Evolutionary conservation across 2,113 vertebrate species (phyloP).

Genomic region (Lagenorhynchus albirostris): DNA sequence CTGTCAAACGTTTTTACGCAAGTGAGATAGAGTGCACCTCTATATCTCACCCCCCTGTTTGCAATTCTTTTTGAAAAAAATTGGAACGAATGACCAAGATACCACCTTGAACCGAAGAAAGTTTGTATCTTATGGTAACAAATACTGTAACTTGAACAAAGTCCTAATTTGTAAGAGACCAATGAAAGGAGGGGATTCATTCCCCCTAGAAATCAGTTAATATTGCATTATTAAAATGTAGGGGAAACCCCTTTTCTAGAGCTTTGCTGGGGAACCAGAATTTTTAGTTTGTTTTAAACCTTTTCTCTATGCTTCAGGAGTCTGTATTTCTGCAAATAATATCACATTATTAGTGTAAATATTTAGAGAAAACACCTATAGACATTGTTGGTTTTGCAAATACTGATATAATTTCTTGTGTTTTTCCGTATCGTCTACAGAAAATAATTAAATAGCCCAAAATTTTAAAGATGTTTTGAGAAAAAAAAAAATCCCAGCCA

Average conservation of each 20-base stretch:
- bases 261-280: not conserved
- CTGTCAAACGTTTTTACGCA: not conserved
- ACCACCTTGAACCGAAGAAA: not conserved
- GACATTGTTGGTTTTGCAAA: not conserved
- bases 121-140: not conserved
- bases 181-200: not conserved
- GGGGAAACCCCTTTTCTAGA: not conserved
- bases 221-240: not conserved
- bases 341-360: not conserved
- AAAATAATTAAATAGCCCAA: not conserved
- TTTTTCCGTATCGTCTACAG: not conserved
- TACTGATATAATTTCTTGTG: not conserved
- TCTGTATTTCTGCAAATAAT: constrained; percentile 9
- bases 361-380: not conserved
- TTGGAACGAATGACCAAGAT: not conserved
- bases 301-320: not conserved
- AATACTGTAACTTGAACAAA: not conserved
- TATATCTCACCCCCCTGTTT: not conserved
- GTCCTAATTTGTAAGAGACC: not conserved
- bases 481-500: not conserved
- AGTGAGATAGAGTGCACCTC: not conserved
- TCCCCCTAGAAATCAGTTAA: not conserved
- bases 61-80: not conserved
- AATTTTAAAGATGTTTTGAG: not conserved
- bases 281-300: not conserved